These are phyloP conservation scores for Siniperca scherzeri DNA, from an alignment of 2,797 vertebrate genomes.

Conservation along the genomic window DNA sequence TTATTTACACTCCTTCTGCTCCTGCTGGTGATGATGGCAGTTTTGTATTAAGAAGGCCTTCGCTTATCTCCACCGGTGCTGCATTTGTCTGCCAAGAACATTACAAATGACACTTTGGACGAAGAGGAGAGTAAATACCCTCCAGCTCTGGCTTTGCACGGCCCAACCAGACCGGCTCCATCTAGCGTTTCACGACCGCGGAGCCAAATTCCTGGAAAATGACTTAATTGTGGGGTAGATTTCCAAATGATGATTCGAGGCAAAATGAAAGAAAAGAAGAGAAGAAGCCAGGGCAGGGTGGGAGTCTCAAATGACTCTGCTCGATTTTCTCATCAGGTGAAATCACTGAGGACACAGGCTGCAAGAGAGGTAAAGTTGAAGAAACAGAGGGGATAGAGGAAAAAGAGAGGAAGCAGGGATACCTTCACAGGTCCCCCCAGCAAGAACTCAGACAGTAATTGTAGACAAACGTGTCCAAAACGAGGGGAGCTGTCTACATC, in stretches of 20 bases:
- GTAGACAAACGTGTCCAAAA: slow-evolving; percentile 69
- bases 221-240: slow-evolving; percentile 81
- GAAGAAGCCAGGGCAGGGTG: slow-evolving; percentile 30
- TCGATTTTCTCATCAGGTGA: slow-evolving; percentile 56
- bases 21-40: slow-evolving; percentile 17
- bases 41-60: slow-evolving; percentile 34
- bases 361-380: slow-evolving; percentile 32
- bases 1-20: slow-evolving; percentile 50
- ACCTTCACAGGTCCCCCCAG: slow-evolving; percentile 38
- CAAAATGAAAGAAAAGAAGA: slow-evolving; percentile 51
- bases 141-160: slow-evolving; percentile 40
- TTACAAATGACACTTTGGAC: slow-evolving; percentile 69
- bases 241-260: slow-evolving; percentile 76
- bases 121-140: slow-evolving; percentile 53
- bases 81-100: slow-evolving; percentile 73
- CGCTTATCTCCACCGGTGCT: slow-evolving; percentile 49
- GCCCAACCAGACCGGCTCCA: slow-evolving; percentile 56
- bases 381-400: slow-evolving; percentile 20
- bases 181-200: slow-evolving; percentile 58
- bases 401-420: slow-evolving; percentile 51
- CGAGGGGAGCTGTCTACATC: slow-evolving; percentile 64
- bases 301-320: slow-evolving; percentile 47
- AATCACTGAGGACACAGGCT: slow-evolving; percentile 34
- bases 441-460: slow-evolving; percentile 68
- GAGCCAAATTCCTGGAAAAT: slow-evolving; percentile 79